These are phyloP conservation scores for Noctilio leporinus DNA, from an alignment of 2,113 vertebrate species.

Conservation along the genomic window DNA sequence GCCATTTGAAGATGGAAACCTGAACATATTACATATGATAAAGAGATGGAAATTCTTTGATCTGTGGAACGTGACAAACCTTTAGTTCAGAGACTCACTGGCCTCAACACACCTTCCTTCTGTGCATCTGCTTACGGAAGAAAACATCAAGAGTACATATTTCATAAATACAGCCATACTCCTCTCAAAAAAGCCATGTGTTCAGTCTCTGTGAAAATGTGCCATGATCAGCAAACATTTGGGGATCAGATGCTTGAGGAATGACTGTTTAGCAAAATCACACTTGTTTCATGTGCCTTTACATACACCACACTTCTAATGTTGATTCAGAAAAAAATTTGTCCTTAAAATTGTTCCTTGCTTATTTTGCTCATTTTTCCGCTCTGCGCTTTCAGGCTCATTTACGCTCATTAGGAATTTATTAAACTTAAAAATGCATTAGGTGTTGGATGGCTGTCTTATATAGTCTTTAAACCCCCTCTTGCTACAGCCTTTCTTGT, in stretches of 20 bases:
- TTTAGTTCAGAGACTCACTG: neutral
- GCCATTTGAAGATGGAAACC: neutral
- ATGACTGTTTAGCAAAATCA: neutral
- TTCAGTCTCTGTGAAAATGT: neutral
- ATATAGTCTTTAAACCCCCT: neutral
- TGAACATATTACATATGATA: neutral
- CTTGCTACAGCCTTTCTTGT: neutral
- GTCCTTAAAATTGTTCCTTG: neutral
- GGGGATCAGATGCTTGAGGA: neutral
- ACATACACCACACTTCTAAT: fast-evolving
- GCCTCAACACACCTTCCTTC: neutral
- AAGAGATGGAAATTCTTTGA: neutral
- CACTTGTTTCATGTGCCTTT: neutral
- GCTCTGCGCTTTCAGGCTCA: neutral
- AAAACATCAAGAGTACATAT: neutral
- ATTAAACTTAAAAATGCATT: neutral
- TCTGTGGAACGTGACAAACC: neutral
- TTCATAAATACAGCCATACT: neutral
- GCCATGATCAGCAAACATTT: neutral
- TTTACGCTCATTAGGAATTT: neutral
- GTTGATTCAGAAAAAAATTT: neutral
- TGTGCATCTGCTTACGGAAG: neutral
- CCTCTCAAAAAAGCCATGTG: neutral
- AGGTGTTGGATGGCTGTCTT: neutral
- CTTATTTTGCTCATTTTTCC: neutral